Base-by-base conservation (phyloP, 1,140 invertebrate genomes). In the Linepithema humile region DNA sequence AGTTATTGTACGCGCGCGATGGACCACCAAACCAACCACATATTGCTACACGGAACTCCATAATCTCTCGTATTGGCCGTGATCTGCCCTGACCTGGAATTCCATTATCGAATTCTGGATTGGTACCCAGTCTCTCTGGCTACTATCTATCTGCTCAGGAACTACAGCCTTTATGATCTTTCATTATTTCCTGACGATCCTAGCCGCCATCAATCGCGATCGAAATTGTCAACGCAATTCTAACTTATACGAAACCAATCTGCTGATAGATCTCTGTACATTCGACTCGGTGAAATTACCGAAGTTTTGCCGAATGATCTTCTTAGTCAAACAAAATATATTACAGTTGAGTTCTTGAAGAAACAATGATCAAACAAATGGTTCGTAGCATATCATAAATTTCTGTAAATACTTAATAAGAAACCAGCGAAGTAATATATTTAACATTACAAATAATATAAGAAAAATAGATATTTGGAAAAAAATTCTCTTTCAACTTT, bases 71-170 rank as follows among this genome's bases (percentile, higher is more conserved):
- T 43, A 82, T 82, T 82, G 78, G 65, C 57, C 40, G 78, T 74
- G 59, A 84, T 88, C 73, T 83, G 85, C 74, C 65, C 40, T 77
- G 86, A 88, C 87, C 87, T 65, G 80, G 88, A 89, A 89, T 89
- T 83, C 84, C 53, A 88, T 88, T 83, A 89, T 89, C 78, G 88
- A 89, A 89, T 88, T 86, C 87, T 78, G 62, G 43, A 85, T 85
- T 43, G 75, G 38, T 70, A 80, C 48, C 48, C 38, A 15, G n/a
- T 45, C 32, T 69, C 75, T 26, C 75, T 15, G 23, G 48, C 40
- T 40, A 29, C 32, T 53, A n/a, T 40, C 35, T 69, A 70, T 55
- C 45, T 40, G n/a, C n/a, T 1, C 23, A 69, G 23, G 35, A 70
- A 40, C 62, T 17, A 15, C 60, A 55, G 55, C 23, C 35, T 69